phyloP scores from a whole-genome alignment of 2,113 vertebrate species.

The Stomatorhinus ivindoensis region DNA sequence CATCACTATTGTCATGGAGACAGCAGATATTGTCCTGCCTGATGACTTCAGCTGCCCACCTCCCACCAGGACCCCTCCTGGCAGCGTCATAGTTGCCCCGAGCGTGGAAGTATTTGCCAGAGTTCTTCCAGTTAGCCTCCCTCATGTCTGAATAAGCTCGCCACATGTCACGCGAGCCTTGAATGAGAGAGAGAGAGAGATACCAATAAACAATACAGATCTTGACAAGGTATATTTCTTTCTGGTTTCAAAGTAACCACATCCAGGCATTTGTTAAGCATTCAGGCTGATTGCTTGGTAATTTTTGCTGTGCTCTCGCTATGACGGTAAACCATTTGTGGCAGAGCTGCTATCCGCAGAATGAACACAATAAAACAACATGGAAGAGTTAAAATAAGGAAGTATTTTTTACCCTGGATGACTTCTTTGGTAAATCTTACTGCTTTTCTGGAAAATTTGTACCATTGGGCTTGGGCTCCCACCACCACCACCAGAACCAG shows the following conservation, averaged over 20 bases:
- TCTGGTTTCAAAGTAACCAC: not conserved
- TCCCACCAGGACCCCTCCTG: slow-evolving; percentile 35
- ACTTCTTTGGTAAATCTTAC: slow-evolving; percentile 28
- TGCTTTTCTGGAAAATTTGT: slow-evolving; percentile 16
- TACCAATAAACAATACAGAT: not conserved
- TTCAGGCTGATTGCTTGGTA: not conserved
- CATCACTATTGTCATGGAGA: not conserved
- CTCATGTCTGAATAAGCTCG: slow-evolving; percentile 18
- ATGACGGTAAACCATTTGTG: not conserved
- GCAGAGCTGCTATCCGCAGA: not conserved
- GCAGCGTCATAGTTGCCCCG: slow-evolving; percentile 44
- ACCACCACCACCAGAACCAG: slow-evolving; percentile 31
- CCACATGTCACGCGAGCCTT: slow-evolving; percentile 35
- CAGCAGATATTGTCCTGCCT: slow-evolving; percentile 27
- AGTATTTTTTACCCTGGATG: slow-evolving; percentile 14
- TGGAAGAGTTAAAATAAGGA: not conserved
- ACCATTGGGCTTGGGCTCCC: slow-evolving; percentile 37
- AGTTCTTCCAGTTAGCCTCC: slow-evolving; percentile 23
- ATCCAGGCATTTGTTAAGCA: too few relatives aligned
- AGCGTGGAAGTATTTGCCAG: slow-evolving; percentile 51
- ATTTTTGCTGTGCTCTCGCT: not conserved
- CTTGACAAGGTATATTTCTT: not conserved
- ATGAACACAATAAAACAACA: not conserved
- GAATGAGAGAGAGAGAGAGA: not conserved
- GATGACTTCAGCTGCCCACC: slow-evolving; percentile 37